A percentile compares a stretch with the other conserved stretches of the same genome.
Conservation (phyloP, 2,888 invertebrate species). For the Phanerotoma sp. region DNA sequence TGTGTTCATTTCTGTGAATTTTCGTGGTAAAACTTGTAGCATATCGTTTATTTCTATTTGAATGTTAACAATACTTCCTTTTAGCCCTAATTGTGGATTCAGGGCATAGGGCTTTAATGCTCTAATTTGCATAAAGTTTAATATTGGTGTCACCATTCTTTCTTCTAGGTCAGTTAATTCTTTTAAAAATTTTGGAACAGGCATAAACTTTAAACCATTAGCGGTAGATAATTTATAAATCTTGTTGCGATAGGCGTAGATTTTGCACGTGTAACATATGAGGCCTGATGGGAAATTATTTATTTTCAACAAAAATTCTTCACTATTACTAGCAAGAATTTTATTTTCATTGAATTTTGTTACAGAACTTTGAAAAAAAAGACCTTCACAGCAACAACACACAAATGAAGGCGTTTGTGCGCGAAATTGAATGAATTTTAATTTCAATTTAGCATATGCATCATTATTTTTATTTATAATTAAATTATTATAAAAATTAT, state of each 20-base stretch:
- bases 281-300: neutral
- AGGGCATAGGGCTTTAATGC: no score
- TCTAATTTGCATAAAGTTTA: no score
- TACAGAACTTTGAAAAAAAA: neutral
- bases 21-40: no score
- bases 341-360: neutral
- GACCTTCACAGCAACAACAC: neutral
- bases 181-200: neutral
- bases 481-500: no score
- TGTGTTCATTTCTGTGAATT: no score
- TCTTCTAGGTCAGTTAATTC: slow-evolving; percentile 37
- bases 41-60: no score
- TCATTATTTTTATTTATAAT: no score
- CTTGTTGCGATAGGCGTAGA: neutral
- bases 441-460: no score
- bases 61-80: no score
- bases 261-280: slow-evolving; percentile 1
- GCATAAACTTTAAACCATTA: neutral
- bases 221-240: neutral
- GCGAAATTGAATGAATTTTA: neutral
- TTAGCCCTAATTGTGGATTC: no score
- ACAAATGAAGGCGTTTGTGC: neutral
- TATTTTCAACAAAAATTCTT: neutral
- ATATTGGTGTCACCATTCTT: slow-evolving; percentile 44
- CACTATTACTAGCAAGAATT: neutral